A percentile compares a stretch with the other conserved stretches of the same genome.
Conservation (phyloP, 2,113 vertebrate genomes). For the rabbit (Oryctolagus cuniculus) region DNA sequence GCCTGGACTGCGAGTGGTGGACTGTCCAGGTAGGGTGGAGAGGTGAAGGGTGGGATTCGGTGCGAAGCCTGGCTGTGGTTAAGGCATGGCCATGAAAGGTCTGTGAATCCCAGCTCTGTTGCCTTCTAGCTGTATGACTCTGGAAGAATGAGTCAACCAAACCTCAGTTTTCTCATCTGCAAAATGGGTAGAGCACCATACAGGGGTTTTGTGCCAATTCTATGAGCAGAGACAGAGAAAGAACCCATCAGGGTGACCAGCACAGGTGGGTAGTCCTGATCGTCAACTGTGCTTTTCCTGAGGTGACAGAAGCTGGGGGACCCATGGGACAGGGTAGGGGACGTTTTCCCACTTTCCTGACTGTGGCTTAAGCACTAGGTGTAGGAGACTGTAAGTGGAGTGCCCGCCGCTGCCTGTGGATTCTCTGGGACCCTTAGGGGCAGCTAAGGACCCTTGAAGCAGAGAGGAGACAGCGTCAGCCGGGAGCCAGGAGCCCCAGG, state of each 20-base stretch:
- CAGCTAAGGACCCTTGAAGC: not conserved
- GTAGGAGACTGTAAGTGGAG: not conserved
- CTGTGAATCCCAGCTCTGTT: not conserved
- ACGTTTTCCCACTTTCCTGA: not conserved
- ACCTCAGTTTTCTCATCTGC: not conserved
- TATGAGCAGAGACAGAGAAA: not conserved
- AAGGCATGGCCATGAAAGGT: constrained; percentile 6
- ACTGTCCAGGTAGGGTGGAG: not conserved
- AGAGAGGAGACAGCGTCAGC: not conserved
- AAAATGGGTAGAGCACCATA: not conserved
- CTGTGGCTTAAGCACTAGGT: not conserved
- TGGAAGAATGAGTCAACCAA: not conserved
- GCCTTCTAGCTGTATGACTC: not conserved
- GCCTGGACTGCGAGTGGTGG: not conserved
- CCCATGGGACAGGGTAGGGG: not conserved
- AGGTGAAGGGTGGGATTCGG: not conserved
- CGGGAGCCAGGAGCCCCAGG: not conserved
- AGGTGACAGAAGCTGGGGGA: not conserved
- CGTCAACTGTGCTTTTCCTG: not conserved
- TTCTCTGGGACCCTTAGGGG: not conserved
- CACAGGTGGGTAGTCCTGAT: not conserved
- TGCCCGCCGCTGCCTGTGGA: not conserved
- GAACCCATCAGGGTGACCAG: not conserved
- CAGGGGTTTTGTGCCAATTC: not conserved
- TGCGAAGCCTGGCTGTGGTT: not conserved